Conservation (phyloP, 1,140 invertebrate genomes). For the Trachymyrmex cornetzi region DNA sequence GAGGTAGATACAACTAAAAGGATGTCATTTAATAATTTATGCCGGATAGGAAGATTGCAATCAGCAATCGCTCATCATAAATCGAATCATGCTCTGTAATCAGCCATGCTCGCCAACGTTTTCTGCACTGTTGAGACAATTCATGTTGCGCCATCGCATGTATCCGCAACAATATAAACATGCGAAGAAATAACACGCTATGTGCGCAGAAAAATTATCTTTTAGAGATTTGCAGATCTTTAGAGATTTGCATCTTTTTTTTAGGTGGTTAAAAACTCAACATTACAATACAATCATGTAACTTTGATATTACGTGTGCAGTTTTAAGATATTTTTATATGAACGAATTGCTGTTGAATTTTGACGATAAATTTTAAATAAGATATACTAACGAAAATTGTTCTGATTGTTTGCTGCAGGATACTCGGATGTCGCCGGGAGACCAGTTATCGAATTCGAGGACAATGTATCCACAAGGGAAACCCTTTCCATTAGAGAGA, state of each 20-base stretch:
- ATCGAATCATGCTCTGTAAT: conserved; percentile 72
- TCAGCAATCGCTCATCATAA: conserved; percentile 55
- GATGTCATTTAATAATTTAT: conserved; percentile 74
- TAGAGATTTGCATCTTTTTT: neutral
- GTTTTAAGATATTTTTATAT: neutral
- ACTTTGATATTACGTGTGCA: neutral
- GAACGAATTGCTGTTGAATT: neutral
- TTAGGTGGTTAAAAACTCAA: neutral
- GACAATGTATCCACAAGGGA: conserved; percentile 78
- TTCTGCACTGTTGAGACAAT: conserved; percentile 61
- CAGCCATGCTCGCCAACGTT: conserved; percentile 70
- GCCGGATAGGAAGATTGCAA: conserved; percentile 62
- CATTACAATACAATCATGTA: neutral
- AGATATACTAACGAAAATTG: neutral
- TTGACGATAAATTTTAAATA: neutral
- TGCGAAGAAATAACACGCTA: neutral
- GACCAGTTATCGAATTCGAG: conserved; percentile 83
- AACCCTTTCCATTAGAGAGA: conserved; percentile 81
- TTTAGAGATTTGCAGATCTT: neutral
- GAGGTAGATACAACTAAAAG: conserved; percentile 55
- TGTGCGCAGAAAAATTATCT: neutral
- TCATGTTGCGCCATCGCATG: conserved; percentile 39
- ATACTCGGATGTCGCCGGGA: conserved; percentile 78
- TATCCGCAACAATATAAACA: neutral
- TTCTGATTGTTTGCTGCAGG: conserved; percentile 77